These are phyloP conservation scores for Monoplex corrugatus DNA, from an alignment of 2,888 invertebrate species.

Conservation along the genomic window DNA sequence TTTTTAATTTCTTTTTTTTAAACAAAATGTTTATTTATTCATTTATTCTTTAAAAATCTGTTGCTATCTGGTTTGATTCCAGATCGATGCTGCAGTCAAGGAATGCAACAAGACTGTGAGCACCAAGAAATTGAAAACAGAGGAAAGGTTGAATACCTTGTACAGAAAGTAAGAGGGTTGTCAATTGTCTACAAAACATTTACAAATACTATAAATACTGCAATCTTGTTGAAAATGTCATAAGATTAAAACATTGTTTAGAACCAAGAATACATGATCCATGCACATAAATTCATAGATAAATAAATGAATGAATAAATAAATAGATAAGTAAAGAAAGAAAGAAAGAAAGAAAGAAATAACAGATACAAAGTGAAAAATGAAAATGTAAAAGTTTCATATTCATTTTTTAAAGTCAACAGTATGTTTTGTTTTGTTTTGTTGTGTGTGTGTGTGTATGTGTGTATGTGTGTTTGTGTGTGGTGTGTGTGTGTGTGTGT, in stretches of 20 bases:
- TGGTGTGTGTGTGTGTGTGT: background rate
- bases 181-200: background rate
- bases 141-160: conserved; percentile 69
- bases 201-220: too few relatives aligned
- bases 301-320: background rate
- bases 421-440: background rate
- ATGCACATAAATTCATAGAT: background rate
- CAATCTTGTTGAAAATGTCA: too few relatives aligned
- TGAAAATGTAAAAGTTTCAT: too few relatives aligned
- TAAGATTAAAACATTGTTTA: background rate
- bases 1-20: too few relatives aligned
- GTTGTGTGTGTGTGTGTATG: too few relatives aligned
- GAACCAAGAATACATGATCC: too few relatives aligned
- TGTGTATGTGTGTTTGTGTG: background rate
- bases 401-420: too few relatives aligned
- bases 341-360: too few relatives aligned
- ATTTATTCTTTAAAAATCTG: background rate
- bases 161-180: conserved; percentile 67
- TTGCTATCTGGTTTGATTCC: conserved; percentile 47
- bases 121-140: conserved; percentile 71
- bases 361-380: too few relatives aligned
- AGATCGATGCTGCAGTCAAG: conserved; percentile 73
- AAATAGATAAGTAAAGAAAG: too few relatives aligned
- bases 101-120: conserved; percentile 70
- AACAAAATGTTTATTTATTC: too few relatives aligned